Base-by-base conservation (phyloP, 1,140 invertebrate species). In the Agraylea sexmaculata region DNA sequence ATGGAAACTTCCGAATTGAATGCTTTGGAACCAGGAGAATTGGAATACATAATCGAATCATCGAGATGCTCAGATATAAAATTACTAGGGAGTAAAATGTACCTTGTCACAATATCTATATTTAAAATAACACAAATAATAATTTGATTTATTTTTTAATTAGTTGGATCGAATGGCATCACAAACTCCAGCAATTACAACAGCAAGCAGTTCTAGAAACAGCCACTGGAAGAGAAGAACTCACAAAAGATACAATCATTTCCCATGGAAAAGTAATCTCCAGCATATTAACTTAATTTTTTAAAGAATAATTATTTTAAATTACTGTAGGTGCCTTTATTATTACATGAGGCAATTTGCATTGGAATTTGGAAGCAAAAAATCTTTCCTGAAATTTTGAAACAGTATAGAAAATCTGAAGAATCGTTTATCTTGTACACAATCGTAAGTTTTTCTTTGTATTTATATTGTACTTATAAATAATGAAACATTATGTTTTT, bases 161-260 rank as follows among this genome's bases (percentile, higher is more conserved):
- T 7, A 39, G 10, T 39, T 31, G 83, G 83, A 62, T 83, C 27
- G 80, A 85, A 51, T 77, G 73, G 57, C 83, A 87, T 50, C 76
- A 82, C 51, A 70, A 75, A 46, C 55, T 86, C 3, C 75, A 85
- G 47, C 78, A 84, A 55, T 53, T 87, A n/a, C 80, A 80, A 46
- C 80, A 86, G 55, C 79, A 87, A 67, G 80, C 79, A 21, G 69
- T 80, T 45, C 60, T 84, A 15, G 82, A 87, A 64, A 76, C 80
- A 17, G 36, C 42, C n/a, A n/a, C 35, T 11, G 10, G 11, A 12
- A 28, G 43, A 32, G 47, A 49, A 40, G 47, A 49, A 39, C 11
- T 40, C 11, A 49, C 47, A 5, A 45, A 29, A 40, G 40, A 49
- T 40, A 30, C 43, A 13, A 32, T 49, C 3, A 36, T 49, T 32